These are phyloP conservation scores for Holacanthella duospinosa DNA, from an alignment of 2,888 invertebrate species.

Conservation along the genomic window DNA sequence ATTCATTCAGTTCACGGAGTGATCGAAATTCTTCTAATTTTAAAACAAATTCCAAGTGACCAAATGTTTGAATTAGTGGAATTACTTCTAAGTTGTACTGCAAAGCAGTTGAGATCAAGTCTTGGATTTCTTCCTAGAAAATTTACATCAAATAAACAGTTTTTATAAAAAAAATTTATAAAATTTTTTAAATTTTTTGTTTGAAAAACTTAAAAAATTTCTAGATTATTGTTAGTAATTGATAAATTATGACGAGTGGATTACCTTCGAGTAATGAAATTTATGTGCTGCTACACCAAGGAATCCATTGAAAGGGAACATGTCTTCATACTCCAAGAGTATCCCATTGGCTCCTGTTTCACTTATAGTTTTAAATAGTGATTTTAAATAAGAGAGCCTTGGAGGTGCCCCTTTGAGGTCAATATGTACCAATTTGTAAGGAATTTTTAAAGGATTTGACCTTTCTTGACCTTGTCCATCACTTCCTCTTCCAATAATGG, in stretches of 20 bases:
- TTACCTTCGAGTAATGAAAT: conserved; percentile 41
- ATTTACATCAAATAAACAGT: background rate
- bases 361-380: conserved; percentile 39
- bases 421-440: conserved; percentile 42
- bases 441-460: conserved; percentile 9
- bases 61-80: conserved; percentile 48
- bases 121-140: conserved; percentile 33
- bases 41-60: conserved; percentile 46
- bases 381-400: conserved; percentile 42
- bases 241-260: background rate
- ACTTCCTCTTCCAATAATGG: background rate
- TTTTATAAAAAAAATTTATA: too few species aligned
- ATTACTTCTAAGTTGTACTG: conserved; percentile 43
- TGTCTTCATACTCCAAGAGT: conserved; percentile 54
- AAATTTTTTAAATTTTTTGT: too few species aligned
- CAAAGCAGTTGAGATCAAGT: conserved; percentile 40
- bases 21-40: conserved; percentile 43
- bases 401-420: conserved; percentile 49
- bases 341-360: conserved; percentile 45
- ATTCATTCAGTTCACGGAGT: conserved; percentile 43
- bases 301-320: conserved; percentile 49
- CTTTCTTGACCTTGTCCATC: background rate
- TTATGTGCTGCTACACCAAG: conserved; percentile 41
- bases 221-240: too few species aligned
- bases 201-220: too few species aligned